Base-by-base conservation (phyloP, 2,888 invertebrate genomes). In the Papilio protenor region DNA sequence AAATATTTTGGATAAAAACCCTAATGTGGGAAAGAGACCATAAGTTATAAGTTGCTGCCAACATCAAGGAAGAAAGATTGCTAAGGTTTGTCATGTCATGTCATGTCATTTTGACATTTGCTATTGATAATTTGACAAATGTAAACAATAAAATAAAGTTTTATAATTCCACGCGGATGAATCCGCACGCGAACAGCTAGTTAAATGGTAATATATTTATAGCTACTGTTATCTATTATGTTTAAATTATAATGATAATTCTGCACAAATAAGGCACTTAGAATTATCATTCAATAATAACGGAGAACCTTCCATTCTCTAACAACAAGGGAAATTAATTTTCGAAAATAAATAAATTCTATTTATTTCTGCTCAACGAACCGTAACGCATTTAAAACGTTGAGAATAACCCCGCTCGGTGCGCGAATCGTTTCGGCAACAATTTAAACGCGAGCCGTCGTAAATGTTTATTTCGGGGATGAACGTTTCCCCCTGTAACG, bases 311-410 rank as follows among this genome's bases (percentile, higher is more conserved):
- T 71, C 47, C 70, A 33, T 33, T 91, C 86, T 86, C 90, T 92
- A 90, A 90, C 85, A 87, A 87, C 83, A 82, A 82, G 89, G 87
- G 87, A 91, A 92, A 92, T 92, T 91, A 92, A 92, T 92, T 90
- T 90, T 84, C 88, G 88, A 92, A 93, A 91, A 93, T 92, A 93
- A 92, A 93, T 92, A 92, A 92, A 93, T 93, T 92, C 88, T 87
- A 88, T 93, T 94, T 91, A 91, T 89, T 92, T 91, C 90, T 90
- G 90, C 90, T 91, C 88, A 88, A 88, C 90, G 90, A 88, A 89
- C 89, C 89, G 89, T 92, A 90, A 91, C 89, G 90, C 89, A 89
- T 92, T 93, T 90, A 91, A 89, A 83, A 88, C 82, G 85, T 83
- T 86, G 88, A 85, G 88, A 90, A 89, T 88, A 90, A 87, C 84